Evolutionary conservation across 1,140 invertebrate genomes (phyloP).

Genomic region (Drosophila nebulosa): DNA sequence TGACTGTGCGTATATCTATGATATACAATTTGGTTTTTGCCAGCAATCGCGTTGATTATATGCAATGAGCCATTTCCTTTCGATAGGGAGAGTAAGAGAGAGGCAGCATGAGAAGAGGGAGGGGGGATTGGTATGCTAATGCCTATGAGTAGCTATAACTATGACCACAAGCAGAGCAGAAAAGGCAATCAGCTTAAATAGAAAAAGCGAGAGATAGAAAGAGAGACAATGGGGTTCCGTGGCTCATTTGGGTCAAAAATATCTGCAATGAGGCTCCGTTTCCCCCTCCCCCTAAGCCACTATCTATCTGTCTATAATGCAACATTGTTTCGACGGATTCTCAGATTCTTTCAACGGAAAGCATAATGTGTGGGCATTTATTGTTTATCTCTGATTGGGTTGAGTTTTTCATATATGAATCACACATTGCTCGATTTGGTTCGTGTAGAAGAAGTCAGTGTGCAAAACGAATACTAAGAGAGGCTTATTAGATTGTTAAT

Average conservation of each 20-base stretch:
- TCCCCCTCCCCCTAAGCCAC: no score
- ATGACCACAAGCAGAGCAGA: not conserved
- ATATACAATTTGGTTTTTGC: constrained; percentile 60
- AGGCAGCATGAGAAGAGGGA: not conserved
- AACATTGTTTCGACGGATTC: not conserved
- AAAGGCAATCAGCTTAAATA: not conserved
- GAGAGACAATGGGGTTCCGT: not conserved
- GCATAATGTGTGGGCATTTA: not conserved
- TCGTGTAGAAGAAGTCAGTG: not conserved
- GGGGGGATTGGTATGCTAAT: not conserved
- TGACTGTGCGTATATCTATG: constrained; percentile 48
- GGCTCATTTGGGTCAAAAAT: constrained; percentile 43
- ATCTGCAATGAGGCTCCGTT: no score
- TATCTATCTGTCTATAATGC: no score
- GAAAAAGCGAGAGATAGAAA: no score
- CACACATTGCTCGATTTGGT: not conserved
- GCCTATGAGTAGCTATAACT: not conserved
- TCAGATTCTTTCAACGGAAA: not conserved
- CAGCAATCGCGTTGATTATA: constrained; percentile 47
- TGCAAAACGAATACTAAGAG: not conserved
- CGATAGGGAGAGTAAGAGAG: not conserved
- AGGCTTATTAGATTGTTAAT: not conserved
- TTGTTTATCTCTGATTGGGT: not conserved
- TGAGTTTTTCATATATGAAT: not conserved
- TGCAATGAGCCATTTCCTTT: constrained; percentile 72